Evolutionary conservation across 2,888 invertebrate species (phyloP), one percentile per base, ranked within the genome.

Genomic region (Lepidocyrtinus sp.): DNA sequence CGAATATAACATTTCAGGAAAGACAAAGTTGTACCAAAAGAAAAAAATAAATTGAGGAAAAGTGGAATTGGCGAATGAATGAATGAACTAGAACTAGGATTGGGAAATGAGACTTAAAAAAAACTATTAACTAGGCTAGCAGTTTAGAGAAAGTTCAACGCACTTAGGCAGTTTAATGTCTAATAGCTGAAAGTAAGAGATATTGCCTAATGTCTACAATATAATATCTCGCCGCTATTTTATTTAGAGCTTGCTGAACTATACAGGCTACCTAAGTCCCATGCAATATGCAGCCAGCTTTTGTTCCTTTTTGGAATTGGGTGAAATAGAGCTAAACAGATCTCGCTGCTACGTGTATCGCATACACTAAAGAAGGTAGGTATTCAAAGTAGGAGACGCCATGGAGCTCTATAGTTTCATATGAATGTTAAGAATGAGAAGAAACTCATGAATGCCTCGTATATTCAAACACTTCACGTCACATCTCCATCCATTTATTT

Each of bases 111-210:
- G 36, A 12, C 36, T n/a, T n/a, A 50, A 50, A 50, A 50, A 50
- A n/a, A 17, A 17, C 50, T 50, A 50, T 50, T 50, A 50, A 50
- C 12, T 50, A 50, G 50, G 50, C 50, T n/a, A n/a, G 50, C 50
- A 50, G 17, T 50, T 50, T 50, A 12, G 50, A 50, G 50, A 50
- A 50, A 50, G 50, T 50, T 50, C 50, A 50, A 50, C 50, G 50
- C 50, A 50, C 50, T 50, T 50, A 50, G 50, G 50, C 50, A 50
- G 12, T 17, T 50, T 50, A 50, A 50, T 50, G 12, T 17, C 17
- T 50, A 50, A 50, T 50, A 50, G 15, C 50, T 50, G 50, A 15
- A 17, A 50, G 50, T 17, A 50, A 50, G 50, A 50, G 50, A 50
- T 50, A 50, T 50, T 50, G 50, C 17, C 17, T 50, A 17, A 17